Base-by-base conservation (phyloP, 2,113 vertebrate species). In the Mixornis gularis region DNA sequence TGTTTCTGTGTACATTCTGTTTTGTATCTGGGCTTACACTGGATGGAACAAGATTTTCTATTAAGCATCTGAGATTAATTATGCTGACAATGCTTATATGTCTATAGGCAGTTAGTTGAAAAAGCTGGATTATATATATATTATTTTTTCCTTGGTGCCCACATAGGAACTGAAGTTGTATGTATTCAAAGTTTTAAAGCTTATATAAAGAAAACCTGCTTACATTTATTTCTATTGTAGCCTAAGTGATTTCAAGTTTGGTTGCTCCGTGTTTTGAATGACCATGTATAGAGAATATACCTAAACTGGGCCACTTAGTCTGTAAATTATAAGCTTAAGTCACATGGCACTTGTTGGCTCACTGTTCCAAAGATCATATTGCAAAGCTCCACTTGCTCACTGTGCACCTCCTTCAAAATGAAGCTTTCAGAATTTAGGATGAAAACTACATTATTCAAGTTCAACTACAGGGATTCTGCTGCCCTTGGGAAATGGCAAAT, bases 241-340 rank as follows among this genome's bases (percentile, higher is more conserved):
- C 13, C 77, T 71, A 70, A 78, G 21, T 44, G n/a, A 22, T 64
- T 74, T 79, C 65, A 74, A 85, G 41, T 60, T 64, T 52, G 60
- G 22, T 46, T 58, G 18, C 7, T 55, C 43, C 17, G 5, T 83
- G n/a, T 56, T 82, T 84, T 64, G 40, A 88, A 80, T 86, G 16
- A 41, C 44, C 68, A 80, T 16, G 13, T 52, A 87, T 64, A 59
- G 29, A 53, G 16, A 85, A 77, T 41, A 40, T 74, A 90, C 7
- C 51, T 84, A 64, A 93, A 95, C 25, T 89, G 60, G 69, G 86
- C 49, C 92, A 81, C 5, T 38, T 60, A 52, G 53, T 69, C 92
- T 91, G 86, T 93, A 86, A 93, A 95, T 93, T 71, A 95, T 90
- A 93, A 94, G 80, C 83, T 92, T 72, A 72, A 72, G 62, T 93